Conservation (phyloP, 2,113 vertebrate species). For the Heterocephalus glaber region DNA sequence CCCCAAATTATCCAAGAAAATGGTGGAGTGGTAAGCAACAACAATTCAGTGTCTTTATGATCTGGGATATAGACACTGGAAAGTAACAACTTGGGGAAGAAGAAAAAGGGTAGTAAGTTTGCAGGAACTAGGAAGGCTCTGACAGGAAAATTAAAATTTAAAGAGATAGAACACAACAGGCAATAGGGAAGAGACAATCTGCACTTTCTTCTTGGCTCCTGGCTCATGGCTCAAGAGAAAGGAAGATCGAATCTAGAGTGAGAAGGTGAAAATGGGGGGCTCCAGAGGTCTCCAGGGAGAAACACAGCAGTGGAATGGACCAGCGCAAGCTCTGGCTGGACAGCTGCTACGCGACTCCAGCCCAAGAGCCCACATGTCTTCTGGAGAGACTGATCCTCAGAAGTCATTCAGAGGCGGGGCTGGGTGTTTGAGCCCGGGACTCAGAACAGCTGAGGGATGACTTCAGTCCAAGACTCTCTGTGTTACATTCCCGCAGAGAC, state of each 20-base stretch:
- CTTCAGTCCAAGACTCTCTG: background rate
- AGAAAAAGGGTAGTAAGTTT: background rate
- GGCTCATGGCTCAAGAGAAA: background rate
- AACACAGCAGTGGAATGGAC: background rate
- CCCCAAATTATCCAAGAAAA: background rate
- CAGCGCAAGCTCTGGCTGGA: too few species aligned
- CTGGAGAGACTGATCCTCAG: background rate
- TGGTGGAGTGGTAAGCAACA: background rate
- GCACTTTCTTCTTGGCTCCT: background rate
- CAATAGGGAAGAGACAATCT: background rate
- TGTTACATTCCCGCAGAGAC: fast-evolving
- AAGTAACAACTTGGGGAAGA: background rate
- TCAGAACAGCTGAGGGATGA: background rate
- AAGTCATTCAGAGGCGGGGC: background rate
- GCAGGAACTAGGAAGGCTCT: background rate
- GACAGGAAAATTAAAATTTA: background rate
- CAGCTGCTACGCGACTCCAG: background rate
- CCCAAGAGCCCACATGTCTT: background rate
- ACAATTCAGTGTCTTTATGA: background rate
- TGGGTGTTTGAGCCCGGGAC: background rate
- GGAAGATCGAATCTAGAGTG: background rate
- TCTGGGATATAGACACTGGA: background rate
- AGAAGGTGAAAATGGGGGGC: background rate
- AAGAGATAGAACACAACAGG: background rate
- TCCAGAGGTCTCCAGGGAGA: background rate